A percentile compares a stretch with the other conserved stretches of the same genome.
Conservation (phyloP, 1,140 invertebrate species). For the Drosophila grimshawi region DNA sequence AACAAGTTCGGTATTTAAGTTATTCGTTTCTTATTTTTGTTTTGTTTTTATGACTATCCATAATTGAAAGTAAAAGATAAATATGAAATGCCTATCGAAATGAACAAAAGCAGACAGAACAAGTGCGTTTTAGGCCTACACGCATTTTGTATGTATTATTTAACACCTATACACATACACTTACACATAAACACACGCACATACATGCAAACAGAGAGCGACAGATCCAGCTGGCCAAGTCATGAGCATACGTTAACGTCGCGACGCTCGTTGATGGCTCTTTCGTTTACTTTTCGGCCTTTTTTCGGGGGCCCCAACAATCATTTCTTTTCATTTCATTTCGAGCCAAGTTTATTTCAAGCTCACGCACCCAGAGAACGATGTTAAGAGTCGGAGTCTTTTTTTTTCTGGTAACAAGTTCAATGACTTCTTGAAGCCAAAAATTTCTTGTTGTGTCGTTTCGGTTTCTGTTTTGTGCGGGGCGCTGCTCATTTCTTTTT, state of each 20-base stretch:
- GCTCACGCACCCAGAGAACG: constrained; percentile 65
- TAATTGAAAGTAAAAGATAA: constrained; percentile 75
- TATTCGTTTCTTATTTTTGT: constrained; percentile 12
- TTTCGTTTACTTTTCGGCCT: constrained; percentile 56
- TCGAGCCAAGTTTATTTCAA: constrained; percentile 75
- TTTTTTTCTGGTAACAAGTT: constrained; percentile 67
- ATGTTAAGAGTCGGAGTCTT: constrained; percentile 15
- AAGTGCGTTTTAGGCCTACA: constrained; percentile 73
- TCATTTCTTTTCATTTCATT: constrained; percentile 72
- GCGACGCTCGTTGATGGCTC: constrained; percentile 38
- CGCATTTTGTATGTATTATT: constrained; percentile 53
- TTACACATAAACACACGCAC: constrained; percentile 10
- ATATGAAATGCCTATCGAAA: constrained; percentile 41
- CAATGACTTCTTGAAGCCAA: constrained; percentile 77
- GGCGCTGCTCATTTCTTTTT: constrained; percentile 49
- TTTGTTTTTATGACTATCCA: constrained; percentile 22
- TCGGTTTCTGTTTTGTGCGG: constrained; percentile 49
- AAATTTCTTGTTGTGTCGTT: constrained; percentile 60
- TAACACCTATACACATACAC: constrained; percentile 62
- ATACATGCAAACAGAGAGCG: constrained; percentile 15
- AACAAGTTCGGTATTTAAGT: constrained; percentile 50
- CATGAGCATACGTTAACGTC: constrained; percentile 25
- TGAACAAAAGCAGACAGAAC: constrained; percentile 48
- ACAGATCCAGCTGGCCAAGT: constrained; percentile 14
- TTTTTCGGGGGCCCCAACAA: constrained; percentile 62